Conservation (phyloP, 1,140 invertebrate genomes). For the Drosophila paulistorum region DNA sequence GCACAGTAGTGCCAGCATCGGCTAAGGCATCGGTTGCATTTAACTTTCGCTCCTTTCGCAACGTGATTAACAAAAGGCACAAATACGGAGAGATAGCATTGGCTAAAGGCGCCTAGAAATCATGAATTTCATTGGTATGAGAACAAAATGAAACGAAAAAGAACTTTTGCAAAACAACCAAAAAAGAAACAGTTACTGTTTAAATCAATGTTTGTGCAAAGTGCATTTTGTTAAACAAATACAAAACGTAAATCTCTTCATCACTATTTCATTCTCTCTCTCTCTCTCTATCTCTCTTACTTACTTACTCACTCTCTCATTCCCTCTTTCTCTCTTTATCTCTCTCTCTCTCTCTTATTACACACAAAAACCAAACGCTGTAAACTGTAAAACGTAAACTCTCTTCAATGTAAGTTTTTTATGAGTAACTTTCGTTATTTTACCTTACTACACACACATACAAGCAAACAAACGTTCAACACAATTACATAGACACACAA, state of each 20-base stretch:
- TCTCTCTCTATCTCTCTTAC: slow-evolving; percentile 9
- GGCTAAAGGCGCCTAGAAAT: slow-evolving; percentile 81
- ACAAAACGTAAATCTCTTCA: not conserved
- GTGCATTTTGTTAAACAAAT: slow-evolving; percentile 32
- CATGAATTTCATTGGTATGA: slow-evolving; percentile 83
- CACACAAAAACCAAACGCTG: slow-evolving; percentile 45
- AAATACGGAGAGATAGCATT: slow-evolving; percentile 81
- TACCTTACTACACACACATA: not conserved
- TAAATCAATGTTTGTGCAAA: slow-evolving; percentile 31
- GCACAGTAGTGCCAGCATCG: slow-evolving; percentile 55
- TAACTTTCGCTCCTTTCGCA: slow-evolving; percentile 30
- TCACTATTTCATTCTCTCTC: slow-evolving; percentile 22
- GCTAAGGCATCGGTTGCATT: slow-evolving; percentile 58
- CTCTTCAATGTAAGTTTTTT: slow-evolving; percentile 60
- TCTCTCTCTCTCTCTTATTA: slow-evolving; percentile 25
- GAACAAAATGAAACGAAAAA: slow-evolving; percentile 3
- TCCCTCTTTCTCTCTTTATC: slow-evolving; percentile 22
- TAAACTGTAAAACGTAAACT: slow-evolving; percentile 37
- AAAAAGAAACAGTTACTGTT: not conserved
- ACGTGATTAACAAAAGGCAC: slow-evolving; percentile 46
- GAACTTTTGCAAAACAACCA: not conserved
- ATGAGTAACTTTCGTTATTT: slow-evolving; percentile 27
- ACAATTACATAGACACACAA: slow-evolving; percentile 11
- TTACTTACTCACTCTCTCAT: slow-evolving; percentile 30
- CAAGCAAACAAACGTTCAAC: not conserved